Evolutionary conservation across 2,113 vertebrate species (phyloP), one percentile per base, ranked within the genome.

Genomic region (Ginglymostoma cirratum): DNA sequence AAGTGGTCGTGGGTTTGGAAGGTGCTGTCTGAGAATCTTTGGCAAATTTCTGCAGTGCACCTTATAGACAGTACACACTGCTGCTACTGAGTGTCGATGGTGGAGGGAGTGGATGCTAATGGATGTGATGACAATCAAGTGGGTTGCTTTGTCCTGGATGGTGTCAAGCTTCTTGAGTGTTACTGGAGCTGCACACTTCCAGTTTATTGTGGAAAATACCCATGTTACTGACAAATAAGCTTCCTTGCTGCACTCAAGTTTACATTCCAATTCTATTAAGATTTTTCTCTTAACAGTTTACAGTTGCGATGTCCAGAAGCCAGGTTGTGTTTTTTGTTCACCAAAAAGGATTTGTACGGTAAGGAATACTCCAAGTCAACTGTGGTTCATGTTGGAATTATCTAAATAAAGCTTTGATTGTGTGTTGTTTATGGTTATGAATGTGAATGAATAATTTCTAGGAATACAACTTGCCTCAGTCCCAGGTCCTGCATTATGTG

Each of bases 231-330:
- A 23, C 8, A 3, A 7, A 38, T 4, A 4, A 61, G 52, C 34
- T 38, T 21, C 5, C 89, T 67, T 83, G 38, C 38, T 67, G 17
- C 65, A 23, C 42, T 30, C 6, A 7, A 48, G 27, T 34, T 76
- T 2, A 34, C 69, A 72, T 34, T 76, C 94, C 67, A 27, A 72
- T 52, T 72, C 67, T 70, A 69, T 34, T 76, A 48, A 95, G 0
- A 4, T 34, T 23, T 72, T 21, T 72, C 45, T 95, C 48, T 70
- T 95, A 34, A 95, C 94, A 95, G 94, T 95, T 48, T 52, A 48
- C 27, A 95, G 94, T 95, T 95, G 94, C 24, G 69, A 95, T 72
- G 24, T 34, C 66, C 69, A 52, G 69, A 95, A 72, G 8, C 38
- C 38, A 72, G 24, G 12, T 0, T 95, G 94, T 72, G 69, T 76